Evolutionary conservation across 2,888 invertebrate genomes (phyloP).

Genomic region (Gymnoscelis rufifasciata): DNA sequence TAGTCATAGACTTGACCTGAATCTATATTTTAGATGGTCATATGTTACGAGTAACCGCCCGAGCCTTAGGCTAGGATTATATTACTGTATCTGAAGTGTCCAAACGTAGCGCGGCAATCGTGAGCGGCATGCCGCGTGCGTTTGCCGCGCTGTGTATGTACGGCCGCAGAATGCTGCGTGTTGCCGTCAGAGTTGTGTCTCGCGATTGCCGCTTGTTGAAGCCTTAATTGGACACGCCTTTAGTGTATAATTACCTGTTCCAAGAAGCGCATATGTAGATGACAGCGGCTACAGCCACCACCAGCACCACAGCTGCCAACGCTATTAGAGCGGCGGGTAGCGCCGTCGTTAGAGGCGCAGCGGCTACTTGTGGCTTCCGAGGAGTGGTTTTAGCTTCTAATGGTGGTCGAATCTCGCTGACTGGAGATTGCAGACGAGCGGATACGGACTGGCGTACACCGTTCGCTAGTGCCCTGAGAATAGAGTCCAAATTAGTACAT

Average conservation of each 20-base stretch:
- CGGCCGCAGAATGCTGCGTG: too few species aligned
- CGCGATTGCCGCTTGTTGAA: too few species aligned
- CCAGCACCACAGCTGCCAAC: constrained; percentile 92
- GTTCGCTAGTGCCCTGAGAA: constrained; percentile 47
- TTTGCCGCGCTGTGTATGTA: too few species aligned
- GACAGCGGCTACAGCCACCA: constrained; percentile 92
- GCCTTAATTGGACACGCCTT: not conserved
- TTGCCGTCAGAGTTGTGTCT: too few species aligned
- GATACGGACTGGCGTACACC: constrained; percentile 48
- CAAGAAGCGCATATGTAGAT: constrained; percentile 96
- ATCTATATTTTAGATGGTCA: too few species aligned
- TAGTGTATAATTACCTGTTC: constrained; percentile 66
- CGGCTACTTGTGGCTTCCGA: constrained; percentile 47
- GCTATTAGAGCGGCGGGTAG: constrained; percentile 94
- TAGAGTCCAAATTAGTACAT: not conserved
- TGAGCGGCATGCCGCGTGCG: too few species aligned
- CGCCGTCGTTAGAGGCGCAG: constrained; percentile 79
- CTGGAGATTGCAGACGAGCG: constrained; percentile 63
- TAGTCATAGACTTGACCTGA: too few species aligned
- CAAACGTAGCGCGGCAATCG: too few species aligned
- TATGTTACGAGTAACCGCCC: too few species aligned
- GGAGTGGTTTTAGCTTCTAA: constrained; percentile 37
- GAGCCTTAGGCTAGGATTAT: too few species aligned
- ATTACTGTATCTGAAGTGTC: too few species aligned
- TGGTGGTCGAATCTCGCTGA: constrained; percentile 81